Percentiles rank a stretch among this genome's conserved stretches.
phyloP scores from a whole-genome alignment of 2,113 vertebrate species.

The Octodon degus region DNA sequence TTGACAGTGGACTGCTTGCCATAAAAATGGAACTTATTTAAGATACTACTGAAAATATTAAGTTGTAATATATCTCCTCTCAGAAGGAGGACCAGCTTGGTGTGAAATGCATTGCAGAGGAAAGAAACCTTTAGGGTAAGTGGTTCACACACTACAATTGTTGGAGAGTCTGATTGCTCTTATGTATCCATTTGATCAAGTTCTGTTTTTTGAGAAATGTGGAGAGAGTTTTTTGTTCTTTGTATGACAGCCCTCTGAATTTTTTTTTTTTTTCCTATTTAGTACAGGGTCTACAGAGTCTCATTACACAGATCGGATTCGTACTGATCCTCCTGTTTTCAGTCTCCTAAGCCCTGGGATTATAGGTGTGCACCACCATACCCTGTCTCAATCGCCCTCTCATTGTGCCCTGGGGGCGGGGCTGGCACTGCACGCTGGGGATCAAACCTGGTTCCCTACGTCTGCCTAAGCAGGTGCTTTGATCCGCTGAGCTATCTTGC shows the following conservation, averaged over 20 bases:
- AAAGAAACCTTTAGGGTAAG: neutral
- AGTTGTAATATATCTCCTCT: neutral
- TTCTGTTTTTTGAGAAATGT: neutral
- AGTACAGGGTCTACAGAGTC: too few species aligned
- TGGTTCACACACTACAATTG: neutral
- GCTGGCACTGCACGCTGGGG: too few species aligned
- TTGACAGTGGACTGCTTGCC: neutral
- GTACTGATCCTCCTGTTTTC: too few species aligned
- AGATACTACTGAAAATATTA: neutral
- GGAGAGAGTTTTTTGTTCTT: neutral
- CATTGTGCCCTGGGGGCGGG: too few species aligned
- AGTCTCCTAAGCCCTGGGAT: too few species aligned
- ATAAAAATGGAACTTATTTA: neutral
- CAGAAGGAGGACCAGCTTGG: neutral
- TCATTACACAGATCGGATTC: too few species aligned
- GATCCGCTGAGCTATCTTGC: too few species aligned
- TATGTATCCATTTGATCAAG: neutral
- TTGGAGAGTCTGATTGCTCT: neutral
- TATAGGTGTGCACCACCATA: too few species aligned
- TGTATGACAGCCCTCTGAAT: neutral
- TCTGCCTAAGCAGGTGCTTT: too few species aligned
- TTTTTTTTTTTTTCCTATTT: too few species aligned
- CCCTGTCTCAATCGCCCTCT: too few species aligned
- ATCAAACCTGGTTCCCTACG: too few species aligned
- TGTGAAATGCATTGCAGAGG: neutral